Evolutionary conservation across 2,113 vertebrate genomes (phyloP), one percentile per base, ranked within the genome.

Genomic region (Onychostruthus taczanowskii): DNA sequence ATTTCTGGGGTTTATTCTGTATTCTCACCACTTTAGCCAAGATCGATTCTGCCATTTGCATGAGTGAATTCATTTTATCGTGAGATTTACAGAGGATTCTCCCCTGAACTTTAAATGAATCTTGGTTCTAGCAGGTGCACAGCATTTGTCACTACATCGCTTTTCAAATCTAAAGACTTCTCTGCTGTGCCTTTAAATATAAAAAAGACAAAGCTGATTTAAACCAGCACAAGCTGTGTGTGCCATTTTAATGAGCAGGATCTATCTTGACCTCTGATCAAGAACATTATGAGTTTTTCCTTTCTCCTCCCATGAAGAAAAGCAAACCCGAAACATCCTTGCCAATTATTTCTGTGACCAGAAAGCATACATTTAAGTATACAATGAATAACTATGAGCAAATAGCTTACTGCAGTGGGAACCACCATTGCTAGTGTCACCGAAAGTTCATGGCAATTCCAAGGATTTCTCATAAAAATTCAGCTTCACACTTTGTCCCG

Each of bases 401-500:
- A 97, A 83, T 10, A 75, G 37, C 84, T 53, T 74, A 85, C 82
- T 92, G 88, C 64, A 91, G 74, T 33, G 28, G 87, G 92, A 96
- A 97, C 67, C 77, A 92, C 77, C 59, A 92, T 43, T 19, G 31
- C 44, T 77, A 53, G 58, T 93, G 96, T 98, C 96, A 96, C 87
- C 11, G 62, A 94, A 86, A 97, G 96, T 96, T 97, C 97, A 96
- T 16, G 44, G 75, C 39, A 70, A 95, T 94, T 95, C 84, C 62
- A 77, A 83, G 58, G 72, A 84, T 87, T 80, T 78, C 95, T 92
- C 95, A 87, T 94, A 96, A 97, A 97, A 97, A 94, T 92, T 55
- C 37, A 78, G 86, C 77, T 95, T 96, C 91, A 88, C 96, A 94
- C 95, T 96, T 94, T 8, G 77, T 96, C 90, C 92, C 9, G 8